phyloP scores from a whole-genome alignment of 2,888 invertebrate genomes.

The Ariolimax columbianus region DNA sequence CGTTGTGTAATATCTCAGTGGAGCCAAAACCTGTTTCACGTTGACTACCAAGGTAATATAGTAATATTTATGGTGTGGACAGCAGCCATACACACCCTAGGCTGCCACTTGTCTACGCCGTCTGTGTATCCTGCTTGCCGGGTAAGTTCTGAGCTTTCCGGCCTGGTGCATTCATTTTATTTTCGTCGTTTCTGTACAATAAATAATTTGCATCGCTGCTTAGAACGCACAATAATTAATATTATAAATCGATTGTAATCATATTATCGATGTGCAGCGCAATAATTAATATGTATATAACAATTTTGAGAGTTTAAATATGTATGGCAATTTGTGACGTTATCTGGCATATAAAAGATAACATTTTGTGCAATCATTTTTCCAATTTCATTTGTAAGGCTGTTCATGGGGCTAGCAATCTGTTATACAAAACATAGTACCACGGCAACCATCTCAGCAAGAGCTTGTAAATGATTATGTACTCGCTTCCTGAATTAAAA shows the following conservation, averaged over 20 bases:
- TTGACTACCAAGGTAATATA: background rate
- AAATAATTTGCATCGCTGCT: background rate
- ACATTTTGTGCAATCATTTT: too few species aligned
- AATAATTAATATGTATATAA: too few species aligned
- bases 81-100: conserved; percentile 4
- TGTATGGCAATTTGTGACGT: background rate
- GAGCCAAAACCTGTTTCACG: background rate
- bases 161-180: background rate
- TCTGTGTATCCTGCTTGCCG: background rate
- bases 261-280: too few species aligned
- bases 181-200: background rate
- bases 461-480: too few species aligned
- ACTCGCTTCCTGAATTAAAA: too few species aligned
- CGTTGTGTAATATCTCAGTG: background rate
- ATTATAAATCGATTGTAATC: background rate
- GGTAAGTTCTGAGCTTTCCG: background rate
- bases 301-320: too few species aligned
- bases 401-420: too few species aligned
- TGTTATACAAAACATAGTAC: too few species aligned
- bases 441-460: too few species aligned
- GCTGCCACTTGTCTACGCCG: background rate
- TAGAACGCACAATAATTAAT: background rate
- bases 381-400: too few species aligned
- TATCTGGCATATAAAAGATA: conserved; percentile 1
- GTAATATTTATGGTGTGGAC: background rate